Evolutionary conservation across 2,113 vertebrate genomes (phyloP).

Genomic region (Pheucticus melanocephalus): DNA sequence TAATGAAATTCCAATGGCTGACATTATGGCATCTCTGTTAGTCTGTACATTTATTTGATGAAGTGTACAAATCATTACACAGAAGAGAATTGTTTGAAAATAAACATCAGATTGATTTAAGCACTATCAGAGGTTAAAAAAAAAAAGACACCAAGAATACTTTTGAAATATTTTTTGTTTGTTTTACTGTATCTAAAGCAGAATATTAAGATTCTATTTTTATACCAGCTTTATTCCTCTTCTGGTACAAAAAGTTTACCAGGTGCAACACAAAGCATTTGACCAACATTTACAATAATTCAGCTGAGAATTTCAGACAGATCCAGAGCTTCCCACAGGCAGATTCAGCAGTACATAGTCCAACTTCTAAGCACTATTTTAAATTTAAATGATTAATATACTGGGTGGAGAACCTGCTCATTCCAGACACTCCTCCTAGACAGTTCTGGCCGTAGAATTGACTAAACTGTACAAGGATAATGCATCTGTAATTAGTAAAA

Average conservation of each 20-base stretch:
- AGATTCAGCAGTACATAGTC: neutral
- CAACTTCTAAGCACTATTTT: neutral
- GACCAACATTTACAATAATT: neutral
- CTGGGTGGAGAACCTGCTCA: neutral
- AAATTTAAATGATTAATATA: neutral
- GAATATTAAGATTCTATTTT: neutral
- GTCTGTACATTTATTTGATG: neutral
- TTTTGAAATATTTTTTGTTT: neutral
- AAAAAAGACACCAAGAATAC: neutral
- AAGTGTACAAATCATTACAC: neutral
- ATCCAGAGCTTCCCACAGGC: neutral
- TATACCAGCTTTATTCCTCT: neutral
- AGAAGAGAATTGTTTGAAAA: neutral
- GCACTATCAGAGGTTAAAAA: neutral
- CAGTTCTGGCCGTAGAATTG: neutral
- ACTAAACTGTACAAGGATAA: neutral
- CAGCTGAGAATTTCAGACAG: neutral
- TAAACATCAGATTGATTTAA: neutral
- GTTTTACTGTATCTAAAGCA: neutral
- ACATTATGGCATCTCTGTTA: neutral
- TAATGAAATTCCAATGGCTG: conserved; percentile 17
- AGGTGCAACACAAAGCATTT: neutral
- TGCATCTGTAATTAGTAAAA: neutral
- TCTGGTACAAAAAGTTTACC: neutral
- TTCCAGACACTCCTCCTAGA: neutral